Conservation (phyloP, 2,888 invertebrate species). For the Nasonovia ribisnigri region DNA sequence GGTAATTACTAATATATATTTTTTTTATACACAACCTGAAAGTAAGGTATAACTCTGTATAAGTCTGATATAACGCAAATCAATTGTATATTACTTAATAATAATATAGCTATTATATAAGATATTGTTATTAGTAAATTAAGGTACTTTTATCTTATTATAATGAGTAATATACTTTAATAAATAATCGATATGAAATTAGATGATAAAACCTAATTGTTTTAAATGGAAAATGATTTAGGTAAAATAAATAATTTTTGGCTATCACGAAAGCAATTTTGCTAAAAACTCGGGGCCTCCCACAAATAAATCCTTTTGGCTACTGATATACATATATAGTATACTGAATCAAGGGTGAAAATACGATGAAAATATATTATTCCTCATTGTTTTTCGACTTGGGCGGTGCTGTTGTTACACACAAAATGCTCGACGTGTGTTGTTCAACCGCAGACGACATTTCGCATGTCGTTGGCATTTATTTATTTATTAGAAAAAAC, state of each 20-base stretch:
- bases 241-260: neutral
- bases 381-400: neutral
- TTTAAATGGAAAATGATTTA: neutral
- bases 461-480: neutral
- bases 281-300: neutral
- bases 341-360: neutral
- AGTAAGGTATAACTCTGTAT: too few species aligned
- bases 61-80: neutral
- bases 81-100: neutral
- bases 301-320: conserved; percentile 1
- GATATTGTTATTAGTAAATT: neutral
- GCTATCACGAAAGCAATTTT: neutral
- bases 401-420: conserved; percentile 14
- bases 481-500: conserved; percentile 7
- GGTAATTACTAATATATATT: too few species aligned
- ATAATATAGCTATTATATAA: neutral
- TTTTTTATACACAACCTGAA: too few species aligned
- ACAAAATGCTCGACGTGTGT: neutral
- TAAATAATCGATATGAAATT: neutral
- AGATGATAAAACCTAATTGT: neutral
- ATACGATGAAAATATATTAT: conserved; percentile 16
- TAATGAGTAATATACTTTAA: neutral
- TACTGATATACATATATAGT: neutral
- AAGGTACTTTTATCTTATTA: neutral
- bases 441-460: conserved; percentile 2